phyloP scores from a whole-genome alignment of 1,140 invertebrate genomes.

The Drosophila sp. region DNA sequence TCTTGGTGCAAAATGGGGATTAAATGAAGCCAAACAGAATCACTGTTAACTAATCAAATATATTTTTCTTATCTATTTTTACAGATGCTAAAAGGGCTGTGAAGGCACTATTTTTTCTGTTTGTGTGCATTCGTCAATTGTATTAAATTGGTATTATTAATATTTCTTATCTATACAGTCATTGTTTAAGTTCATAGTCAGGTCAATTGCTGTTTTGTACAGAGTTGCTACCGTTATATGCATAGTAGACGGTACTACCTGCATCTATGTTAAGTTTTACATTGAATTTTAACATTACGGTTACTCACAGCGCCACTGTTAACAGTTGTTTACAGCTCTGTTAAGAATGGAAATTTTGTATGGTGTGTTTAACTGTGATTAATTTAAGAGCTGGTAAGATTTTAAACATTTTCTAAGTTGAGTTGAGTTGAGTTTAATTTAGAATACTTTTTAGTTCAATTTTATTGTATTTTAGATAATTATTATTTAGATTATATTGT shows the following conservation, averaged over 20 bases:
- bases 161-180: neutral
- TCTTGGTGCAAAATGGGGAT: slow-evolving; percentile 3
- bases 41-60: slow-evolving; percentile 7
- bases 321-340: neutral
- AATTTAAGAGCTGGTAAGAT: slow-evolving; percentile 38
- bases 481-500: slow-evolving; percentile 11
- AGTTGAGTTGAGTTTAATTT: slow-evolving; percentile 14
- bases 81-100: slow-evolving; percentile 27
- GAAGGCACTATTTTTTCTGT: neutral
- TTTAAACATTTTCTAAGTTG: slow-evolving; percentile 22
- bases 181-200: slow-evolving; percentile 59
- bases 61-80: slow-evolving; percentile 40
- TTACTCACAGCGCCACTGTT: neutral
- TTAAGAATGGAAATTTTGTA: neutral
- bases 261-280: slow-evolving; percentile 62
- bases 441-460: neutral
- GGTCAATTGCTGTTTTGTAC: slow-evolving; percentile 66
- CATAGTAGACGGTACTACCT: slow-evolving; percentile 85
- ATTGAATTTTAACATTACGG: neutral
- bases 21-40: neutral
- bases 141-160: neutral
- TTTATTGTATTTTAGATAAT: slow-evolving; percentile 23
- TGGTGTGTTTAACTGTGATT: slow-evolving; percentile 14
- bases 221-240: slow-evolving; percentile 82
- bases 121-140: too few relatives aligned